Evolutionary conservation across 1,140 invertebrate species (phyloP), one percentile per base, ranked within the genome.

Genomic region (Apis cerana): DNA sequence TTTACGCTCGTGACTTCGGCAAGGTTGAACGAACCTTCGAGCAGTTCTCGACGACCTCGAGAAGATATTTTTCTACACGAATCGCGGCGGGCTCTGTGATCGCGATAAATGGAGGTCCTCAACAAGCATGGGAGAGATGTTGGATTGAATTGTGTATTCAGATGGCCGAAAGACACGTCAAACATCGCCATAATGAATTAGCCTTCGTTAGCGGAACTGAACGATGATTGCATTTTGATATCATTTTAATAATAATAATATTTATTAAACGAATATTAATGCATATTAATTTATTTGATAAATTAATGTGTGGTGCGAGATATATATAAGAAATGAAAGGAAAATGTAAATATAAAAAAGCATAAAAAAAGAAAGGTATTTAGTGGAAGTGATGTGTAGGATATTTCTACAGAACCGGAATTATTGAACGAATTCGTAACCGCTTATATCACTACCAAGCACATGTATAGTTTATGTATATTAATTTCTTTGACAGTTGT

Each of bases 11-110:
- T 79, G 58, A n/a, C 33, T 83, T 70, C n/a, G 33, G 50, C 83
- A 87, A 88, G 83, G 85, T 88, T 87, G 87, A 88, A 87, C 75
- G 79, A 85, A 88, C 82, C 78, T 78, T 81, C 85, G 43, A 72
- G 72, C 80, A 61, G 76, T 67, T 67, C 78, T 61, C 69, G 61
- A 19, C 70, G 70, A 69, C 85, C 86, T 78, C 79, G 58, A 78
- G 50, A 17, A 62, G 81, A n/a, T 83, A 58, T 75, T 81, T 64
- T 64, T 76, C 23, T 64, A 4, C 23, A 21, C 17, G 17, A 50
- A 61, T 17, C 43, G 52, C 43, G 50, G 11, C 67, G 2, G 50
- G 58, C 75, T 61, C 48, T 83, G 62, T 70, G 62, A 64, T 71
- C 52, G 27, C 48, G 27, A 59, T 48, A 76, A 72, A 72, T 81